Conservation (phyloP, 2,113 vertebrate species). For the Delphinapterus leucas region DNA sequence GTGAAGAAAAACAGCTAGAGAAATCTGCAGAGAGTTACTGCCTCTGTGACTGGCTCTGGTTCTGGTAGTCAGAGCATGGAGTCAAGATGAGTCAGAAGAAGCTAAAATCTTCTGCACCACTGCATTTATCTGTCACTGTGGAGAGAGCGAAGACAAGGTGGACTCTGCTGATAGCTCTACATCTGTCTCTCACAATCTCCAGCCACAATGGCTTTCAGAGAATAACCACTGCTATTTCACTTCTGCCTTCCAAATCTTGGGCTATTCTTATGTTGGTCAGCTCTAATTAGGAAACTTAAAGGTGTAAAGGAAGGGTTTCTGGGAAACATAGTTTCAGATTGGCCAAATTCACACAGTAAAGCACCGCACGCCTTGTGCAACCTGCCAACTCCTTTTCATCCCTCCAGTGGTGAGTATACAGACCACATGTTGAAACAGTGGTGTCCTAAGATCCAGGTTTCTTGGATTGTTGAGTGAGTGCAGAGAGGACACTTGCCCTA, state of each 20-base stretch:
- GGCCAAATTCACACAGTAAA: not conserved
- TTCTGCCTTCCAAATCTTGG: not conserved
- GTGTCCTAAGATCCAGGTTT: not conserved
- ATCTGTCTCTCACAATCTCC: not conserved
- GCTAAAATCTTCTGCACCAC: not conserved
- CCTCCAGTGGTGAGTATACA: not conserved
- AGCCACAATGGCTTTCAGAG: not conserved
- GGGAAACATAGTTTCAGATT: not conserved
- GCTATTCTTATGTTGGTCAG: not conserved
- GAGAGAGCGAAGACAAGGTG: not conserved
- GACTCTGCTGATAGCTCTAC: not conserved
- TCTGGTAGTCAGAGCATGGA: not conserved
- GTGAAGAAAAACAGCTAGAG: not conserved
- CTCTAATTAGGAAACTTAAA: not conserved
- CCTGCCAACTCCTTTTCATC: not conserved
- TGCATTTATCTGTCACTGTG: not conserved
- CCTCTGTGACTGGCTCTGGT: not conserved
- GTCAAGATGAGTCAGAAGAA: not conserved
- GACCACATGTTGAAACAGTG: not conserved
- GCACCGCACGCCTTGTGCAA: not conserved
- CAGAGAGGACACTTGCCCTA: not conserved
- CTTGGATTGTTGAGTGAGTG: not conserved
- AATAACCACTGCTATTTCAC: not conserved
- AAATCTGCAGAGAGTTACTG: not conserved
- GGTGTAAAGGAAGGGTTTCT: not conserved